phyloP scores from a whole-genome alignment of 1,140 invertebrate species.

The Scaptomyza graminum region DNA sequence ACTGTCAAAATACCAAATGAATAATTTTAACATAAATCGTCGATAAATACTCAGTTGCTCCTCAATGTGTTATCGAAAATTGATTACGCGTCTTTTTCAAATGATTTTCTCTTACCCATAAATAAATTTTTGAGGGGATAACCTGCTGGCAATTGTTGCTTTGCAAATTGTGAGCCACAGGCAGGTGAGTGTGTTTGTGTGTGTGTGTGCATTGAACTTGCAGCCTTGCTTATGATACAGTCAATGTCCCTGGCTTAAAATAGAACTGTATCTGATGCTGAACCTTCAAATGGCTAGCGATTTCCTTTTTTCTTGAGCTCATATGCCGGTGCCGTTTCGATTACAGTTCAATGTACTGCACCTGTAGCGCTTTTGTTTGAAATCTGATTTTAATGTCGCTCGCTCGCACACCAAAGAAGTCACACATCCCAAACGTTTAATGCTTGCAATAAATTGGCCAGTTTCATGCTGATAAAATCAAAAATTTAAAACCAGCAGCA shows the following conservation, averaged over 20 bases:
- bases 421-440: conserved; percentile 1
- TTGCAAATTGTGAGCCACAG: conserved; percentile 29
- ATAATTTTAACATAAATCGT: background rate
- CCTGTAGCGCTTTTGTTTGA: conserved; percentile 32
- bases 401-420: conserved; percentile 17
- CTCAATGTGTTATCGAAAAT: conserved; percentile 5
- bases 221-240: conserved; percentile 28
- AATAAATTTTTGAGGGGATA: conserved; percentile 8
- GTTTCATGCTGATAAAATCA: conserved; percentile 14
- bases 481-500: background rate
- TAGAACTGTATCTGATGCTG: conserved; percentile 45
- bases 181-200: too few species aligned
- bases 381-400: conserved; percentile 49
- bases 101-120: background rate
- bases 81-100: background rate
- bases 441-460: conserved; percentile 24
- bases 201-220: conserved; percentile 63
- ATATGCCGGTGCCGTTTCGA: conserved; percentile 13
- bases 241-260: conserved; percentile 49
- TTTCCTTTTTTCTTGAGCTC: conserved; percentile 63
- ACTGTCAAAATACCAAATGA: conserved; percentile 10
- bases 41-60: conserved; percentile 14
- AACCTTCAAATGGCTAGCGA: conserved; percentile 48
- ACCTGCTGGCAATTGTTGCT: conserved; percentile 21
- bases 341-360: conserved; percentile 59